phyloP scores from a whole-genome alignment of 2,113 vertebrate species.

The Aleadryas rufinucha region DNA sequence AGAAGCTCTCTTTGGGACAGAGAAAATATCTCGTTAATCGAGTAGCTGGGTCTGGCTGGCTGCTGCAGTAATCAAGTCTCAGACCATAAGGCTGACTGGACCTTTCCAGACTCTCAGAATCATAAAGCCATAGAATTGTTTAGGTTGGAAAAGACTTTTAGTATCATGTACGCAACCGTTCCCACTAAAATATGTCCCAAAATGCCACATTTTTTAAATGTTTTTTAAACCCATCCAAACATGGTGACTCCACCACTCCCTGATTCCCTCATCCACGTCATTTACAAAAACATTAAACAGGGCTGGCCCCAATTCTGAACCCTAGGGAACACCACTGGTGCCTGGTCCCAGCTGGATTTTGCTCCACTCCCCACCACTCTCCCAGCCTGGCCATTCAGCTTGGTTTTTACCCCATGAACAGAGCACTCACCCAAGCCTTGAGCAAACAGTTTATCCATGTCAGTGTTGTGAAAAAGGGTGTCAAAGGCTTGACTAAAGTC shows the following conservation, averaged over 20 bases:
- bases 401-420: neutral
- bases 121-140: neutral
- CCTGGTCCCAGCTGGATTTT: neutral
- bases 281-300: neutral
- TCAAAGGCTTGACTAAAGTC: neutral
- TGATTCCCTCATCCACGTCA: neutral
- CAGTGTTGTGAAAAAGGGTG: neutral
- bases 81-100: neutral
- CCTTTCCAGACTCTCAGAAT: neutral
- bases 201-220: neutral
- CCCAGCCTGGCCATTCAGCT: neutral
- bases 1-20: neutral
- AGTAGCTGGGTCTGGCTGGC: neutral
- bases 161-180: accelerated
- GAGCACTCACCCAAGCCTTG: neutral
- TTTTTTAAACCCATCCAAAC: neutral
- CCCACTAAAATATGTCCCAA: neutral
- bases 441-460: neutral
- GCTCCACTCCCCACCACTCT: no score
- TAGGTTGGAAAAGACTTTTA: neutral
- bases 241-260: neutral
- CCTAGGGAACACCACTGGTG: neutral
- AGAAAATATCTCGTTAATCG: neutral
- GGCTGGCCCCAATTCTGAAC: accelerated
- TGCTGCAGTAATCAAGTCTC: neutral